These are phyloP conservation scores for Tympanoctomys barrerae DNA, from an alignment of 2,797 vertebrate genomes.

Conservation along the genomic window DNA sequence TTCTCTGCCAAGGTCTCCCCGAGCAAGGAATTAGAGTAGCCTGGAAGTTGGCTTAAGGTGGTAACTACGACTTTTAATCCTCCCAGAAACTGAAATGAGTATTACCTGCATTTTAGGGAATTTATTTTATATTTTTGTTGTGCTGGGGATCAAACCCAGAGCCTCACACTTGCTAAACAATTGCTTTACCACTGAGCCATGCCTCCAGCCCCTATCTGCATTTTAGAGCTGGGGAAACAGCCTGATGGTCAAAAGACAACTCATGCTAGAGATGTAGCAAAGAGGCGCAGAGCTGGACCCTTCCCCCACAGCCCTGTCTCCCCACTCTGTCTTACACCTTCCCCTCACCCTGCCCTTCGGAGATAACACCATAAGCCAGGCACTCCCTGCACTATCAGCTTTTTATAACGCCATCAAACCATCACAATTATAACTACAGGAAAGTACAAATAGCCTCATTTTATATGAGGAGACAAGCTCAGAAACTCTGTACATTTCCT, in stretches of 20 bases:
- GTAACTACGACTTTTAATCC: neutral
- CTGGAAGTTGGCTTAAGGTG: neutral
- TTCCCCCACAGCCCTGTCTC: neutral
- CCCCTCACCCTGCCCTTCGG: neutral
- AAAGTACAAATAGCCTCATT: slow-evolving; percentile 20
- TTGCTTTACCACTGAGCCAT: neutral
- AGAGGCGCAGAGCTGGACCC: neutral
- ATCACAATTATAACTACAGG: slow-evolving; percentile 12
- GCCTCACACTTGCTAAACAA: neutral
- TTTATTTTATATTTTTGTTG: neutral
- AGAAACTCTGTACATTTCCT: neutral
- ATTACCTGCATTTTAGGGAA: neutral
- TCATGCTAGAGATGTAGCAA: neutral
- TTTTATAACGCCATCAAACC: slow-evolving; percentile 58
- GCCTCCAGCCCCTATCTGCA: neutral
- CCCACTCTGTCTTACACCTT: neutral
- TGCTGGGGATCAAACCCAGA: neutral
- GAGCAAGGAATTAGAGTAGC: neutral
- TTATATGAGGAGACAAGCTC: neutral
- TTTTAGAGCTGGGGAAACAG: slow-evolving; percentile 46
- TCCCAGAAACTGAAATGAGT: neutral
- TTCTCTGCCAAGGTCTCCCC: neutral
- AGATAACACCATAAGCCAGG: neutral
- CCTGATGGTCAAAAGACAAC: neutral
- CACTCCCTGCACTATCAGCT: slow-evolving; percentile 25